Conservation (phyloP, 1,140 invertebrate genomes). For the Drosophila melanica region DNA sequence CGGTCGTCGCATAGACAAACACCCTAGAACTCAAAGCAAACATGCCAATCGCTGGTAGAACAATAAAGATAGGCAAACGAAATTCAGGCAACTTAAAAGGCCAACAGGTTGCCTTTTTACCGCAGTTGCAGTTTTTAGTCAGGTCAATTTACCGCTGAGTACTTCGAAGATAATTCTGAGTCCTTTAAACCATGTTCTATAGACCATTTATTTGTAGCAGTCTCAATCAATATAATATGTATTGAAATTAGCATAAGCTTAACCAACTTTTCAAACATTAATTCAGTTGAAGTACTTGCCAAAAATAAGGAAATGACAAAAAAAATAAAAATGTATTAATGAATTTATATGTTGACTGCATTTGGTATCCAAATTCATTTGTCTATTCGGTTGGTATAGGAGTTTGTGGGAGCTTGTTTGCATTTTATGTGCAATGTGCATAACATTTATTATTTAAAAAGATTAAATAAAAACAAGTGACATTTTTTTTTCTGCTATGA, state of each 20-base stretch:
- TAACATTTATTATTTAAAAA: too few relatives aligned
- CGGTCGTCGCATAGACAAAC: constrained; percentile 45
- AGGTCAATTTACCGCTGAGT: constrained; percentile 29
- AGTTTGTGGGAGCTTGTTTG: not conserved
- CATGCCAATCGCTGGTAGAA: constrained; percentile 41
- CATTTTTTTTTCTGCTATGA: not conserved
- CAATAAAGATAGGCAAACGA: constrained; percentile 43
- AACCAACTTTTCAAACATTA: constrained; percentile 36
- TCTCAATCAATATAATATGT: constrained; percentile 40
- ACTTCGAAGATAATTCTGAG: constrained; percentile 42
- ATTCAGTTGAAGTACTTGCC: not conserved
- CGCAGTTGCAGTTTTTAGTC: not conserved
- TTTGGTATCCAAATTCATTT: constrained; percentile 54
- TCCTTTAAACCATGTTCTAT: too few relatives aligned
- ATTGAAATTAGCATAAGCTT: constrained; percentile 20
- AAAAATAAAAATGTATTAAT: constrained; percentile 53
- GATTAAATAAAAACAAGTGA: not conserved
- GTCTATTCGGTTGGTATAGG: not conserved
- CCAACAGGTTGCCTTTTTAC: constrained; percentile 53
- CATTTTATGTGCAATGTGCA: not conserved
- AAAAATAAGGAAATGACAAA: constrained; percentile 42
- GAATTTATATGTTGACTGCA: constrained; percentile 65
- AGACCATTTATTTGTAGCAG: not conserved
- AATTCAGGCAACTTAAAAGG: constrained; percentile 23
- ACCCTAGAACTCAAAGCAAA: constrained; percentile 54